Evolutionary conservation across 2,888 invertebrate genomes (phyloP), one percentile per base, ranked within the genome.

Genomic region (Empis livida): DNA sequence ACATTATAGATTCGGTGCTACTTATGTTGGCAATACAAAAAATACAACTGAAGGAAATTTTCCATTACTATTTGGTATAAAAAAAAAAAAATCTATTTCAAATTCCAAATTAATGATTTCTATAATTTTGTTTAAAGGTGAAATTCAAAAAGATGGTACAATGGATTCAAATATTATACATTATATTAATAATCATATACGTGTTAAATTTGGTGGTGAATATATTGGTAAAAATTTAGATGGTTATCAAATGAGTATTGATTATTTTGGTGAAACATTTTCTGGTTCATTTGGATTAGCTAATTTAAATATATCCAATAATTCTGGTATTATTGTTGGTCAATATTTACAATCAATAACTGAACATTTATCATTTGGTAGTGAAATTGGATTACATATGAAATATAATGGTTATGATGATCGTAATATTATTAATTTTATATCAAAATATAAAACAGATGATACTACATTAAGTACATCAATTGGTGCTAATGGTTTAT

Each of bases 81-180:
- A 4, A 14, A 16, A 15, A 15, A 17, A 17, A 9, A 17, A 35
- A 35, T 17, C 9, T 16, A 13, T 13, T 17, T 16, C 11, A 16
- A 31, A 27, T n/a, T n/a, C n/a, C n/a, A n/a, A n/a, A n/a, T n/a
- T n/a, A n/a, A n/a, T n/a, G n/a, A n/a, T n/a, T n/a, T n/a, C n/a
- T n/a, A 23, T 35, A 45, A 39, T 39, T 10, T 27, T 40, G 9
- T 31, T 15, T n/a, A 11, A 17, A 51, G 51, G 49, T 15, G 49
- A 49, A 47, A 49, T 51, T 13, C 45, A 49, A 16, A 30, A 30
- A 39, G 32, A 41, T 23, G 51, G 49, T 15, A 44, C 17, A 15
- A 46, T 51, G 46, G 43, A 49, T 40, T 49, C 49, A 15, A 51
- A 45, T 38, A 42, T 51, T 27, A 15, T 51, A 10, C 49, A 51